phyloP scores from a whole-genome alignment of 2,113 vertebrate genomes.

The Strigops habroptila region DNA sequence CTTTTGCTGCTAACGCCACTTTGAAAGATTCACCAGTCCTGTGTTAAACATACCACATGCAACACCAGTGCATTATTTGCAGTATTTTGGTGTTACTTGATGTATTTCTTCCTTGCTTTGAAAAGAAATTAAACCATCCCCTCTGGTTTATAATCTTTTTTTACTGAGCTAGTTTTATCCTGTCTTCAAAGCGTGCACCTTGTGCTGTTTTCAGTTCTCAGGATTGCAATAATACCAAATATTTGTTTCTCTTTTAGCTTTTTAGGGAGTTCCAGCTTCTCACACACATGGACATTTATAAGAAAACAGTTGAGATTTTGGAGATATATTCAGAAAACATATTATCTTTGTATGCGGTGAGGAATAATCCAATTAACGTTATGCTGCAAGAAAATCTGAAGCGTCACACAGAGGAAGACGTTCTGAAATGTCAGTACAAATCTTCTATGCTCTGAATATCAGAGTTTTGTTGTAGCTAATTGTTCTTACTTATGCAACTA shows the following conservation, averaged over 20 bases:
- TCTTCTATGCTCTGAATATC: neutral
- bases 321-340: slow-evolving; percentile 73
- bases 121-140: neutral
- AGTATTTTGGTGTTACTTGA: neutral
- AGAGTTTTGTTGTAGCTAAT: neutral
- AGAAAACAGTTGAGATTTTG: slow-evolving; percentile 70
- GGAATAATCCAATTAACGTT: slow-evolving; percentile 63
- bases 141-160: neutral
- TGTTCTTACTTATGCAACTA: neutral
- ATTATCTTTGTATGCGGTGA: slow-evolving; percentile 53
- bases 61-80: neutral
- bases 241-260: slow-evolving; percentile 51
- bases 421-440: slow-evolving; percentile 65
- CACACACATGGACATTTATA: slow-evolving; percentile 67
- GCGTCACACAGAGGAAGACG: slow-evolving; percentile 54
- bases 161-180: neutral
- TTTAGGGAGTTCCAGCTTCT: slow-evolving; percentile 75
- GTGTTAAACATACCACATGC: neutral
- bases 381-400: slow-evolving; percentile 66
- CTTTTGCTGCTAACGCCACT: neutral
- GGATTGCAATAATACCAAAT: neutral
- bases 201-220: neutral
- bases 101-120: neutral
- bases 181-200: neutral
- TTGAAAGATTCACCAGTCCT: neutral